Evolutionary conservation across 2,888 invertebrate species (phyloP), one percentile per base, ranked within the genome.

Genomic region (Aleiodes alternator): DNA sequence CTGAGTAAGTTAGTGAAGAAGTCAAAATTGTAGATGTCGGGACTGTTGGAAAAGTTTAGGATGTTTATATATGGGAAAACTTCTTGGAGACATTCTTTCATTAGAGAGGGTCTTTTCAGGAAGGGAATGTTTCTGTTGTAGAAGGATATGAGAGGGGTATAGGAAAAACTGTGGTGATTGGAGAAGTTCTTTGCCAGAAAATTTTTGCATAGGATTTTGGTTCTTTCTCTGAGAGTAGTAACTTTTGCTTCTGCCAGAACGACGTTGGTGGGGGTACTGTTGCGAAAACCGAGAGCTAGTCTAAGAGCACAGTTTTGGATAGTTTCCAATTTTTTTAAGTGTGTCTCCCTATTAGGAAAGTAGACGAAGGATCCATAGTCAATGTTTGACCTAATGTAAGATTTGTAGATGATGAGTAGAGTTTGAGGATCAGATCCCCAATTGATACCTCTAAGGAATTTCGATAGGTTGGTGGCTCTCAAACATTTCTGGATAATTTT

Each of bases 261-360:
- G 9, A 77, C 68, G 68, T 78, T 80, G 0, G 77, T 77, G 0
- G 73, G 80, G 0, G 78, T 78, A 16, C 74, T 74, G n/a, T 56
- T 73, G 23, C 76, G 68, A 51, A 66, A 78, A 23, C 78, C 79
- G 59, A 80, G 72, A n/a, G 31, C 53, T 12, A 80, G 29, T 75
- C 79, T 75, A 3, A 80, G 9, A 4, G 69, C 74, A 51, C 31
- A 38, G 64, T 76, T 75, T 23, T 78, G 78, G 56, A 56, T 56
- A n/a, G 8, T 14, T 14, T 56, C 56, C 16, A 56, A 29, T 56
- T 56, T 56, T 6, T 56, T 29, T 14, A 9, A 9, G 23, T 23
- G 16, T 16, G 29, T n/a, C 29, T 56, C 29, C 14, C 23, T 56
- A 11, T 23, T 56, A 16, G 56, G 56, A 4, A 56, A 14, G 14